Percentiles rank a stretch among this genome's conserved stretches.
Evolutionary conservation across 2,888 invertebrate species (phyloP).

Genomic region (Chrysodeixis includens): DNA sequence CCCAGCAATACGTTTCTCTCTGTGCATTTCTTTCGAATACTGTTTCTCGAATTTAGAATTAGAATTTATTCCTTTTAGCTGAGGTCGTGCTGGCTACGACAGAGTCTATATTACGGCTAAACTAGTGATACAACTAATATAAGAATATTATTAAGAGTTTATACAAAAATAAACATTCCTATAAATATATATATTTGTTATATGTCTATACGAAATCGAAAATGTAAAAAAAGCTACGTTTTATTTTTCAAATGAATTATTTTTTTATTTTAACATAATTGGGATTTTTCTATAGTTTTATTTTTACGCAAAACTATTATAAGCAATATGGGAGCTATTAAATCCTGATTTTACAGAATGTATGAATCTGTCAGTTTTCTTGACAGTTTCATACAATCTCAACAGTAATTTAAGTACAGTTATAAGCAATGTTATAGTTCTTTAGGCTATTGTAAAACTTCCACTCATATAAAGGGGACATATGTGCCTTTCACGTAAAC

Average conservation of each 20-base stretch:
- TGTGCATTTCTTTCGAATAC: slow-evolving; percentile 52
- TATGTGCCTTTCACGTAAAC: neutral
- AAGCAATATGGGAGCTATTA: slow-evolving; percentile 17
- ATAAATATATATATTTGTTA: slow-evolving; percentile 26
- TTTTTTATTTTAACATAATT: slow-evolving; percentile 28
- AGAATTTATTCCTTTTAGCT: slow-evolving; percentile 25
- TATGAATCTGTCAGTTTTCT: slow-evolving; percentile 46
- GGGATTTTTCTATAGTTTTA: slow-evolving; percentile 16
- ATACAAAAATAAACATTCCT: slow-evolving; percentile 41
- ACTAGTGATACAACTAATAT: slow-evolving; percentile 40
- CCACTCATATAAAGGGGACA: slow-evolving; percentile 27
- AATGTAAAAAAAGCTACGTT: slow-evolving; percentile 2
- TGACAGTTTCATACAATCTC: slow-evolving; percentile 44
- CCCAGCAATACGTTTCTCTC: slow-evolving; percentile 10
- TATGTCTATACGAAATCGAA: slow-evolving; percentile 13
- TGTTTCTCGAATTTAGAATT: slow-evolving; percentile 48
- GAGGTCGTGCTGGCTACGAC: slow-evolving; percentile 72
- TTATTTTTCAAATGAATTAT: slow-evolving; percentile 10
- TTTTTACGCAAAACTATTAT: neutral
- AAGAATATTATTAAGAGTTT: slow-evolving; percentile 23
- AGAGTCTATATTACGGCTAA: slow-evolving; percentile 29
- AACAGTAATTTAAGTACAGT: slow-evolving; percentile 13
- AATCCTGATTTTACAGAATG: slow-evolving; percentile 15
- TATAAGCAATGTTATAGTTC: slow-evolving; percentile 13
- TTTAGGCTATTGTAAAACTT: slow-evolving; percentile 22